phyloP scores from a whole-genome alignment of 2,888 invertebrate species.

The Nemurella pictetii region DNA sequence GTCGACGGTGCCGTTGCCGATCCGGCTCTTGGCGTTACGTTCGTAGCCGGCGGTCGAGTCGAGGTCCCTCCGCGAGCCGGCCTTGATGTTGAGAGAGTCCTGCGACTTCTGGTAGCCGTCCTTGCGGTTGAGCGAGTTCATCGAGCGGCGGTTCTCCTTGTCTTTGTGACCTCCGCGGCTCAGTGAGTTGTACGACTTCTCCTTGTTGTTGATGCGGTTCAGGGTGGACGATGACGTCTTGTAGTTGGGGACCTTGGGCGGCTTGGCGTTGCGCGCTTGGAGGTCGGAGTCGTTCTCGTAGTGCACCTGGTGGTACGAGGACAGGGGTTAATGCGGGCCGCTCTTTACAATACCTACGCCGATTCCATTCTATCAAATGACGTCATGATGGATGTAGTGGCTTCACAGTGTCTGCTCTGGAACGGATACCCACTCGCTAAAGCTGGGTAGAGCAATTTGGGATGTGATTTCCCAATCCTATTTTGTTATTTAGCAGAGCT shows the following conservation, averaged over 20 bases:
- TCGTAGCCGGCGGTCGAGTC: constrained; percentile 31
- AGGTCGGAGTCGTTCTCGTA: constrained; percentile 53
- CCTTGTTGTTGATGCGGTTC: constrained; percentile 44
- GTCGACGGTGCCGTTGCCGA: constrained; percentile 43
- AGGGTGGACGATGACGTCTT: constrained; percentile 51
- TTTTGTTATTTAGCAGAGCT: too few species aligned
- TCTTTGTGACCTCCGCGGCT: constrained; percentile 4
- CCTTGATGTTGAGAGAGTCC: neutral
- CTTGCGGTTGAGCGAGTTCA: constrained; percentile 20
- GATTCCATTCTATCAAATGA: too few species aligned
- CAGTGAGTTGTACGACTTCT: constrained; percentile 24
- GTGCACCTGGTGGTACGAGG: constrained; percentile 40
- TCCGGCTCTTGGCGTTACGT: constrained; percentile 55
- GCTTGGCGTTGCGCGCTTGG: constrained; percentile 43
- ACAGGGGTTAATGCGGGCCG: too few species aligned
- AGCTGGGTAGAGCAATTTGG: too few species aligned
- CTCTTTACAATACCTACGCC: too few species aligned
- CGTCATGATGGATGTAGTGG: too few species aligned
- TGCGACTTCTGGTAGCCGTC: constrained; percentile 3
- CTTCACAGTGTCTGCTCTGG: too few species aligned
- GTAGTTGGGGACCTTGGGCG: constrained; percentile 39
- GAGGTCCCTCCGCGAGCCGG: neutral
- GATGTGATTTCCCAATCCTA: too few species aligned
- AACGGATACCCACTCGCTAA: too few species aligned
- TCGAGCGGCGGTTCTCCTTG: constrained; percentile 21